Percentiles rank a stretch among this genome's conserved stretches.
Conservation (phyloP, 2,888 invertebrate genomes). For the Microchrysa polita region DNA sequence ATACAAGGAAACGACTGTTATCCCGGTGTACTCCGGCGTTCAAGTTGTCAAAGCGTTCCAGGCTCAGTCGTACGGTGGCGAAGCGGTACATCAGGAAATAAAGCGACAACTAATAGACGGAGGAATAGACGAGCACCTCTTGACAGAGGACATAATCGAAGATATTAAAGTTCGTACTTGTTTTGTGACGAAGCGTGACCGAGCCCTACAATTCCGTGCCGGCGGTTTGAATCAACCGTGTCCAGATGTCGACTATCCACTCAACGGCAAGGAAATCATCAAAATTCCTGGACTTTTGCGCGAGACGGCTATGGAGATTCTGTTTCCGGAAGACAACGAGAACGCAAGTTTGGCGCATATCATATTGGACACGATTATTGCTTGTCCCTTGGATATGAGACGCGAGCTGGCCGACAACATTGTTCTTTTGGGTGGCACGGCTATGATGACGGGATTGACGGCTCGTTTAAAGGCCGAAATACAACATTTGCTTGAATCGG, state of each 20-base stretch:
- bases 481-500: conserved; percentile 70
- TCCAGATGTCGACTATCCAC: conserved; percentile 74
- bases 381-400: conserved; percentile 86
- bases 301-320: conserved; percentile 83
- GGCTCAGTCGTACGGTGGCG: conserved; percentile 80
- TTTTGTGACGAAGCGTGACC: conserved; percentile 81
- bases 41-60: conserved; percentile 87
- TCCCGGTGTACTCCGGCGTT: conserved; percentile 88
- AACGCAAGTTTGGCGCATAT: conserved; percentile 83
- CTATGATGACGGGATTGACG: conserved; percentile 84
- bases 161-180: conserved; percentile 87
- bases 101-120: conserved; percentile 65
- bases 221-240: conserved; percentile 66
- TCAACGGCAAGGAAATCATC: conserved; percentile 72
- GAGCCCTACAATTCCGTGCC: conserved; percentile 70
- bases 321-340: conserved; percentile 88
- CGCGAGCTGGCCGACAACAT: conserved; percentile 82
- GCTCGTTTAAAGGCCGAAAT: conserved; percentile 84
- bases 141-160: conserved; percentile 72
- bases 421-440: conserved; percentile 86
- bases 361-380: conserved; percentile 82
- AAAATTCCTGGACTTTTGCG: conserved; percentile 75
- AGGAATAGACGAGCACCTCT: conserved; percentile 61
- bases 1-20: conserved; percentile 81
- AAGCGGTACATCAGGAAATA: conserved; percentile 75